Evolutionary conservation across 2,113 vertebrate genomes (phyloP), one percentile per base, ranked within the genome.

Genomic region (Callipepla squamata): DNA sequence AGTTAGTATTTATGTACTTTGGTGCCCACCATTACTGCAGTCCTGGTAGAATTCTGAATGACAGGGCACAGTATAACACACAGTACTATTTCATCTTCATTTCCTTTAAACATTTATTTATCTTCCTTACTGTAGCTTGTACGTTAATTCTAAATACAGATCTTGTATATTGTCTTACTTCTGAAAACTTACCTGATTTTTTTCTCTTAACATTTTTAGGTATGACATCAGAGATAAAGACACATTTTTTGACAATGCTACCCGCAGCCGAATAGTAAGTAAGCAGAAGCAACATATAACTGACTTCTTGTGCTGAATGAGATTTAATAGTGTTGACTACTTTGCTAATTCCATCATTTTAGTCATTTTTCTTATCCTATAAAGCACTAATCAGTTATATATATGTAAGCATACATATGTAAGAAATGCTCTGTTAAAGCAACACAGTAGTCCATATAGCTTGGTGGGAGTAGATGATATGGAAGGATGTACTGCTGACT

Each of bases 181-280:
- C 26, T 51, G 30, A 69, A 80, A 85, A 62, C 1, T 26, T 47
- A 73, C 57, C 3, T 44, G 20, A 19, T 44, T 38, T 55, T 72
- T 40, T 63, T 22, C 57, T 86, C 28, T 87, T 21, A 2, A 76
- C 5, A 1, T 75, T 91, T 94, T 95, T 92, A 99, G 99, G 93
- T 99, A 99, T 90, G 98, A 99, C 91, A 98, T 99, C 95, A 98
- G 98, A 80, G 98, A 99, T 50, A 99, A 98, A 95, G 98, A 99
- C 44, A 98, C 98, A 0, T 97, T 99, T 96, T 99, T 99, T 96
- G 98, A 99, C 94, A 99, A 98, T 17, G 98, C 98, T 40, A 99
- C 99, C 9, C 98, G 99, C 67, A 99, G 99, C 95, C 97, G 99
- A 97, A 99, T 99, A 97, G 99, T 99, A 97, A 99, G 99, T 98